A percentile compares a stretch with the other conserved stretches of the same genome.
Conservation (phyloP, 92 coral and sea anemone species). For the Anthopleura xanthogrammica region DNA sequence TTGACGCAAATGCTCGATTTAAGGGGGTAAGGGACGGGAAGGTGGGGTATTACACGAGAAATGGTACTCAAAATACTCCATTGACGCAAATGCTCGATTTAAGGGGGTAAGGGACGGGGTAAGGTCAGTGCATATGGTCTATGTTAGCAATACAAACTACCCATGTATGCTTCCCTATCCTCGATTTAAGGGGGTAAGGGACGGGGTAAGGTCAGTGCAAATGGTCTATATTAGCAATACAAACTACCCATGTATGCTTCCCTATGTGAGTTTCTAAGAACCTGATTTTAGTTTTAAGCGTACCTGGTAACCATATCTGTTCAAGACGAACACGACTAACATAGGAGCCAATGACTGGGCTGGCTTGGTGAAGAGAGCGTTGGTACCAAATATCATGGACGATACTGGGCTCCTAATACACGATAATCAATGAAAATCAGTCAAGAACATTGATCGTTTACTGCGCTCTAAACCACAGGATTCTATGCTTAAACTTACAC, state of each 20-base stretch:
- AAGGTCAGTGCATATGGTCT: too few relatives aligned
- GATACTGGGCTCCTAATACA: conserved; percentile 81
- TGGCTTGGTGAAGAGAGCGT: conserved; percentile 96
- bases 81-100: too few relatives aligned
- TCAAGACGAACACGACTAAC: conserved; percentile 76
- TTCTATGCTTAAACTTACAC: too few relatives aligned
- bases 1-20: too few relatives aligned
- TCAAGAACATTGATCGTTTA: neutral
- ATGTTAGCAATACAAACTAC: neutral
- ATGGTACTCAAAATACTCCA: too few relatives aligned
- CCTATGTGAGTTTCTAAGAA: too few relatives aligned
- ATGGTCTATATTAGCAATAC: neutral
- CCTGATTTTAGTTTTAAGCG: neutral
- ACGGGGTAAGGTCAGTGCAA: too few relatives aligned
- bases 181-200: too few relatives aligned
- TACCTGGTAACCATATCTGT: conserved; percentile 90
- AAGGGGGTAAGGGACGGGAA: too few relatives aligned
- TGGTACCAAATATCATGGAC: conserved; percentile 96
- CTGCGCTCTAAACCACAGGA: too few relatives aligned
- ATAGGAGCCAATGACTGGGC: conserved; percentile 97
- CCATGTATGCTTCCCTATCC: neutral
- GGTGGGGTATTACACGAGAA: too few relatives aligned
- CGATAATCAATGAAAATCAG: neutral
- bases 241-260: neutral
- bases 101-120: too few relatives aligned